Percentiles rank a stretch among this genome's conserved stretches.
Evolutionary conservation across 2,113 vertebrate genomes (phyloP).

Genomic region (Leiothrix lutea): DNA sequence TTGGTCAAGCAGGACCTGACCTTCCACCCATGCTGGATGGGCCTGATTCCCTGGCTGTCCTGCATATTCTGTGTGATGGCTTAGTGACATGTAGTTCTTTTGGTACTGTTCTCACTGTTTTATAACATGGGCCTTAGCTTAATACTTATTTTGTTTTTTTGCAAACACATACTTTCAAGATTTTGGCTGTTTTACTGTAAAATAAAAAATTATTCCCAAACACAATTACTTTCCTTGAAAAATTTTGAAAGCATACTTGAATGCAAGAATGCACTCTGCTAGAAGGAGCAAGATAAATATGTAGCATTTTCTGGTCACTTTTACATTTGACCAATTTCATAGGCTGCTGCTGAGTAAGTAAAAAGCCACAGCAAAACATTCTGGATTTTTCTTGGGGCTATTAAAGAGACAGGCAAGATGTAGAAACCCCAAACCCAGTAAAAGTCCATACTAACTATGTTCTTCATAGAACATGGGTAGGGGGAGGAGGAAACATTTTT

Average conservation of each 20-base stretch:
- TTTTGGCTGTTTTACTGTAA: neutral
- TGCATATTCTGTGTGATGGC: fast-evolving
- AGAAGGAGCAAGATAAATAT: neutral
- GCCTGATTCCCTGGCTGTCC: neutral
- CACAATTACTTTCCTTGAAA: neutral
- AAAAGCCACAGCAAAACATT: neutral
- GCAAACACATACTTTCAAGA: neutral
- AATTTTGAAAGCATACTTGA: neutral
- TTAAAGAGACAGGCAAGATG: neutral
- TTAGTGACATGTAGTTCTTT: neutral
- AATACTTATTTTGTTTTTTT: neutral
- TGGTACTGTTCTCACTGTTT: neutral
- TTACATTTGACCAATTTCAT: neutral
- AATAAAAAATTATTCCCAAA: neutral
- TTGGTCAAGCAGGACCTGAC: neutral
- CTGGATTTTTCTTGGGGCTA: neutral
- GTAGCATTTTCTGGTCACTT: neutral
- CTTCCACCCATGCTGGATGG: neutral
- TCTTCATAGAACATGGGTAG: neutral
- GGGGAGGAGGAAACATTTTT: neutral
- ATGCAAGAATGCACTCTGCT: neutral
- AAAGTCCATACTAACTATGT: neutral
- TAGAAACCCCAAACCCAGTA: neutral
- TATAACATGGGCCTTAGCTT: neutral
- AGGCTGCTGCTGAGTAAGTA: neutral